Percentiles rank a stretch among this genome's conserved stretches.
phyloP scores from a whole-genome alignment of 2,888 invertebrate genomes.

The Mesopsocus fuscifrons region DNA sequence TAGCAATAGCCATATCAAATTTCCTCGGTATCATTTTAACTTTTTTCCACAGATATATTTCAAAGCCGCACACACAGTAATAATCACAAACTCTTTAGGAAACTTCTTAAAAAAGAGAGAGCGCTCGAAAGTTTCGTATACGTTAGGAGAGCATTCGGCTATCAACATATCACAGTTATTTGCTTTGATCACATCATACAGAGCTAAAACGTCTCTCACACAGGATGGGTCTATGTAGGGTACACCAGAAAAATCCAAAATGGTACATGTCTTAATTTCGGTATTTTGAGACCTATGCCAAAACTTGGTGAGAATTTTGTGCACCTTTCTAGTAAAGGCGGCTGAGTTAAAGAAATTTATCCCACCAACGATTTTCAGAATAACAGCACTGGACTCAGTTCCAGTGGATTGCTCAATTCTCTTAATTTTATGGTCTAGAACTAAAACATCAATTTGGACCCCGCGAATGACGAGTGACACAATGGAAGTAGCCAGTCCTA shows the following conservation, averaged over 20 bases:
- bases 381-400: slow-evolving; percentile 26
- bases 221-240: slow-evolving; percentile 21
- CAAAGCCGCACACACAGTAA: too few relatives aligned
- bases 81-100: slow-evolving; percentile 16
- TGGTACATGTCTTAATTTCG: slow-evolving; percentile 13
- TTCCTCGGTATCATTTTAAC: too few relatives aligned
- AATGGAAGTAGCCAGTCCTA: slow-evolving; percentile 46
- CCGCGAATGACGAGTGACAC: slow-evolving; percentile 44
- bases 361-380: slow-evolving; percentile 19
- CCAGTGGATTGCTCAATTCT: slow-evolving; percentile 44
- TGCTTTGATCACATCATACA: slow-evolving; percentile 17
- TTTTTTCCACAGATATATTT: too few relatives aligned
- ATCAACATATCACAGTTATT: slow-evolving; percentile 15
- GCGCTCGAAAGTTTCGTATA: slow-evolving; percentile 20
- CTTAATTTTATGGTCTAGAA: slow-evolving; percentile 42
- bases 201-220: slow-evolving; percentile 16
- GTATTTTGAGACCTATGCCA: too few relatives aligned
- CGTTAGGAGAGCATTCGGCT: slow-evolving; percentile 18
- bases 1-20: too few relatives aligned
- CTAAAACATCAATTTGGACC: slow-evolving; percentile 36
- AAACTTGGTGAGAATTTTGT: neutral
- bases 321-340: slow-evolving; percentile 16
- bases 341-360: slow-evolving; percentile 22
- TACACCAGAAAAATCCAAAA: slow-evolving; percentile 22
- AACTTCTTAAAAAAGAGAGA: slow-evolving; percentile 24